These are phyloP conservation scores for Malurus splendens DNA, from an alignment of 2,797 vertebrate species.

Conservation along the genomic window DNA sequence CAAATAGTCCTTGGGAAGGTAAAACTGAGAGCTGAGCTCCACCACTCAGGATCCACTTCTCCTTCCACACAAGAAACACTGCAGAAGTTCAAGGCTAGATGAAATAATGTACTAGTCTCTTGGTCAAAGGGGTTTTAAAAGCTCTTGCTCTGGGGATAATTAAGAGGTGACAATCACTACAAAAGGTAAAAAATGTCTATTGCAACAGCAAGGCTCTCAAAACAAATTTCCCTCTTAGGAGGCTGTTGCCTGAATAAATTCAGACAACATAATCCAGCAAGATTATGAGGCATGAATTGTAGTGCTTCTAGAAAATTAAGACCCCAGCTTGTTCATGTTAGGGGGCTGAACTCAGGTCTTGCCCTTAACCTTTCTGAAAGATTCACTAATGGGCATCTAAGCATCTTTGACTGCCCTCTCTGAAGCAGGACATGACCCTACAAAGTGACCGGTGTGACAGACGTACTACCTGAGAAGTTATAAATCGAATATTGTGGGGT, in stretches of 20 bases:
- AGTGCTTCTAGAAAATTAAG: neutral
- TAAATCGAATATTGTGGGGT: neutral
- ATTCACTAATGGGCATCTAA: neutral
- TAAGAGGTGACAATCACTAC: neutral
- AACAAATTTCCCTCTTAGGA: neutral
- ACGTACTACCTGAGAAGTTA: neutral
- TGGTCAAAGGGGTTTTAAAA: neutral
- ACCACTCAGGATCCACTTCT: neutral
- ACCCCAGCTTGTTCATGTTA: neutral
- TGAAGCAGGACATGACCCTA: rapidly evolving
- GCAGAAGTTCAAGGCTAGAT: neutral
- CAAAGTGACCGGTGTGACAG: neutral
- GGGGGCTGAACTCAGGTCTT: neutral
- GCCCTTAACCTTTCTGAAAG: neutral
- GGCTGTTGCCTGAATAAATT: neutral
- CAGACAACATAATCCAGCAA: neutral
- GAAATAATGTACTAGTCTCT: neutral
- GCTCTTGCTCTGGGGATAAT: neutral
- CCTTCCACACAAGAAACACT: neutral
- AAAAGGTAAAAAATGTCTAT: neutral
- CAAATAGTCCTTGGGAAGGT: neutral
- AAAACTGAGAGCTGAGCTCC: neutral
- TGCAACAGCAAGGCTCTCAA: neutral
- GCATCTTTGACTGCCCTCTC: neutral
- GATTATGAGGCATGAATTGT: neutral